phyloP scores from a whole-genome alignment of 35 echinoderm and acorn worm species.

The Lytechinus pictus region DNA sequence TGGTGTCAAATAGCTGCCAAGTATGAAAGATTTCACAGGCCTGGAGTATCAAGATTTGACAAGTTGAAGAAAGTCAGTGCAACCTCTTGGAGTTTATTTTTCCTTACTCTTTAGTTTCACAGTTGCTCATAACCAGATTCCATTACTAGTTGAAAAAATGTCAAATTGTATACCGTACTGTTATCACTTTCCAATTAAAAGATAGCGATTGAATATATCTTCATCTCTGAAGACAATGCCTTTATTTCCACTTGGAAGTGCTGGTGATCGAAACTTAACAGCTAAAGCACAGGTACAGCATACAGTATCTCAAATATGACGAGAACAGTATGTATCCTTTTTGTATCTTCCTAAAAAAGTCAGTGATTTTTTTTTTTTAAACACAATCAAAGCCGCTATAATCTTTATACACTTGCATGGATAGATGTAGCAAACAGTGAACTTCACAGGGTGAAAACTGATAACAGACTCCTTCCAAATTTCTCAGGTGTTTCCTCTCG shows the following conservation, averaged over 20 bases:
- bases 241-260: neutral
- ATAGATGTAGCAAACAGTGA: neutral
- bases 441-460: constrained; percentile 9
- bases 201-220: neutral
- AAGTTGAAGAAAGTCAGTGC: neutral
- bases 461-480: neutral
- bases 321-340: neutral
- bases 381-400: neutral
- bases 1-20: neutral
- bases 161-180: neutral
- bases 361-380: too few species aligned
- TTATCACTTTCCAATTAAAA: too few species aligned
- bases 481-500: neutral
- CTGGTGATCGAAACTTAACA: neutral
- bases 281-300: neutral
- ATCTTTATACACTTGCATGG: neutral
- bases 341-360: neutral
- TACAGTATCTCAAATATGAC: neutral
- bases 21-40: neutral
- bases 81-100: neutral
- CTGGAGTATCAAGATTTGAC: neutral
- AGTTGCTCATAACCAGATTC: neutral
- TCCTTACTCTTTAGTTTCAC: neutral
- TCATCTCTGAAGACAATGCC: neutral
- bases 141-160: neutral